A percentile compares a stretch with the other conserved stretches of the same genome.
Evolutionary conservation across 2,888 invertebrate species (phyloP).

Genomic region (Scaptomyza caliginosa): DNA sequence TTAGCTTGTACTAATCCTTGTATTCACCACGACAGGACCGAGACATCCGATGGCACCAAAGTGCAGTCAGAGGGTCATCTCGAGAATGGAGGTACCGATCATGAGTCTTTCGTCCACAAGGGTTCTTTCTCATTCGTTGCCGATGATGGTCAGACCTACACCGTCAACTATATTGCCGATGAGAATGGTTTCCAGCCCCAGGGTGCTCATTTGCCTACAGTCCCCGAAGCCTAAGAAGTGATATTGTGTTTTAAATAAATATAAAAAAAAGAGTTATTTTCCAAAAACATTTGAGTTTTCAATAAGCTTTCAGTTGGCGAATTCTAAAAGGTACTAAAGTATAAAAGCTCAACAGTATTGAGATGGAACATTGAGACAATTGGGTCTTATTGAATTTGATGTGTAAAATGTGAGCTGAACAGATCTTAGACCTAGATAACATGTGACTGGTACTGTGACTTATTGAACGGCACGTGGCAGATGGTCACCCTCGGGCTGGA

Average conservation of each 20-base stretch:
- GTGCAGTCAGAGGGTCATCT: conserved; percentile 53
- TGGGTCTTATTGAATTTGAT: no score
- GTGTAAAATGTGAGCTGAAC: conserved; percentile 8
- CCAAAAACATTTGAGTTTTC: neutral
- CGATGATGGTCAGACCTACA: conserved; percentile 86
- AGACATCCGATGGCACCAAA: conserved; percentile 5
- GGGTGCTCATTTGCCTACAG: no score
- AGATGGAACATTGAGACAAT: neutral
- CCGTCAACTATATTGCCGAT: conserved; percentile 84
- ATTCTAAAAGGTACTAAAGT: no score
- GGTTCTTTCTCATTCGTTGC: conserved; percentile 84
- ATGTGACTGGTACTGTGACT: conserved; percentile 31
- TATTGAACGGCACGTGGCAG: conserved; percentile 77
- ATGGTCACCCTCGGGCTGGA: conserved; percentile 84
- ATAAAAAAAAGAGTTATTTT: conserved; percentile 11
- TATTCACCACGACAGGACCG: neutral
- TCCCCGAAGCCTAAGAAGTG: conserved; percentile 53
- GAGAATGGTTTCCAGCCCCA: no score
- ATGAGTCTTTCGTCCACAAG: conserved; percentile 59
- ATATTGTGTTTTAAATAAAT: neutral
- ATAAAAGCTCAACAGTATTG: no score
- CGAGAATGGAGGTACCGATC: conserved; percentile 82
- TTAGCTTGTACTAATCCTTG: neutral
- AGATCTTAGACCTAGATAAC: conserved; percentile 70
- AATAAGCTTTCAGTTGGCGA: no score